Evolutionary conservation across 2,797 vertebrate genomes (phyloP).

Genomic region (Pipistrellus kuhlii): DNA sequence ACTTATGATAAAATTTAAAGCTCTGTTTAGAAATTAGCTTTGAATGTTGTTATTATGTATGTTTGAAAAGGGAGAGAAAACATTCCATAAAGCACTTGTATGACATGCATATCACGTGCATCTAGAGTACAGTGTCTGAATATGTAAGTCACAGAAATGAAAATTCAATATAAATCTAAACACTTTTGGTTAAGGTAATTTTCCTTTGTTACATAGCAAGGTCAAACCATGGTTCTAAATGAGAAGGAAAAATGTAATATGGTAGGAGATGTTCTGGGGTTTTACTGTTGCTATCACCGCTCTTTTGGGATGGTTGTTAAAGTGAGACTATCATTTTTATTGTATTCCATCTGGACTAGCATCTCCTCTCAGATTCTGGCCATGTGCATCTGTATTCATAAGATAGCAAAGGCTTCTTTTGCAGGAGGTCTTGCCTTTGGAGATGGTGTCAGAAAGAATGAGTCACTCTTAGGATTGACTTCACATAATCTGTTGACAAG

Average conservation of each 20-base stretch:
- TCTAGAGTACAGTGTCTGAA: neutral
- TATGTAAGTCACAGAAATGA: neutral
- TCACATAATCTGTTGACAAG: constrained; percentile 41
- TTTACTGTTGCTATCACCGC: neutral
- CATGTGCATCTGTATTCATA: neutral
- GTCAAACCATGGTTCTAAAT: constrained; percentile 7
- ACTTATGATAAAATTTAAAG: neutral
- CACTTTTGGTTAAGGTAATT: neutral
- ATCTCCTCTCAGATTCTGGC: neutral
- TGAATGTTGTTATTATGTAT: neutral
- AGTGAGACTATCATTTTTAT: neutral
- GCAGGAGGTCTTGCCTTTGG: neutral
- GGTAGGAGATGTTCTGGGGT: neutral
- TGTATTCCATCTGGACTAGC: neutral
- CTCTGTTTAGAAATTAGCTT: neutral
- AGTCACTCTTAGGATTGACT: constrained; percentile 65
- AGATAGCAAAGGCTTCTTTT: neutral
- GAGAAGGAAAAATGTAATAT: neutral
- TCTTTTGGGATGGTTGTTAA: neutral
- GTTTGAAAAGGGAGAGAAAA: neutral
- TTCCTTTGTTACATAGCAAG: constrained; percentile 12
- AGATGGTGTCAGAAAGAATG: constrained; percentile 1
- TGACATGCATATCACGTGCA: neutral
- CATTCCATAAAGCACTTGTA: neutral
- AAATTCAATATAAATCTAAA: constrained; percentile 13